A percentile compares a stretch with the other conserved stretches of the same genome.
These are phyloP conservation scores for Channa striata DNA, from an alignment of 2,797 vertebrate species.

Conservation along the genomic window DNA sequence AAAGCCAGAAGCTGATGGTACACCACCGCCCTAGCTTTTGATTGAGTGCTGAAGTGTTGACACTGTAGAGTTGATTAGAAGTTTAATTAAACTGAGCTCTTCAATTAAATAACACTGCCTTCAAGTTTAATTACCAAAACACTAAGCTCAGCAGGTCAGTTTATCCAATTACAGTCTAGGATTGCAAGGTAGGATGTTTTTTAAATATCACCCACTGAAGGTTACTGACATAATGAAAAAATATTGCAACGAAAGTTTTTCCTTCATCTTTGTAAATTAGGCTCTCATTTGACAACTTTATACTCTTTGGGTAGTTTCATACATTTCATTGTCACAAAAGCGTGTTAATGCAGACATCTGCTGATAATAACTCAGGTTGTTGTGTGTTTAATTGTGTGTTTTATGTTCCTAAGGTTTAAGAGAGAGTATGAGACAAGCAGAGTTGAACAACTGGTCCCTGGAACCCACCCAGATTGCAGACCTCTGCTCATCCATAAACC, in stretches of 20 bases:
- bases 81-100: constrained; percentile 81
- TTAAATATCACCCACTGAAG: constrained; percentile 78
- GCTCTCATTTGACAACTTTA: constrained; percentile 52
- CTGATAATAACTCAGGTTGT: constrained; percentile 5
- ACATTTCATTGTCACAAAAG: constrained; percentile 53
- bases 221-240: constrained; percentile 75
- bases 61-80: constrained; percentile 74
- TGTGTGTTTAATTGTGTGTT: constrained; percentile 21
- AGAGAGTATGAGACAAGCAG: constrained; percentile 95
- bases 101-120: constrained; percentile 78
- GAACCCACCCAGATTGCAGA: constrained; percentile 94
- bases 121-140: constrained; percentile 83
- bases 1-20: constrained; percentile 47
- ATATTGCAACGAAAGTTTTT: constrained; percentile 55
- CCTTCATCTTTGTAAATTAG: constrained; percentile 54
- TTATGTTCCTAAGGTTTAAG: constrained; percentile 84
- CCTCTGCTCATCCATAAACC: constrained; percentile 95
- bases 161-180: constrained; percentile 80
- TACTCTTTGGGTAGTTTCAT: constrained; percentile 37
- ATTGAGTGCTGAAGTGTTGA: constrained; percentile 77
- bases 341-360: constrained; percentile 16
- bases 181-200: constrained; percentile 77
- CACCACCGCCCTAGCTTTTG: constrained; percentile 61
- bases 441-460: constrained; percentile 95
- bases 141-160: constrained; percentile 79